Conservation (phyloP, 2,113 vertebrate genomes). For the Nesoenas mayeri region DNA sequence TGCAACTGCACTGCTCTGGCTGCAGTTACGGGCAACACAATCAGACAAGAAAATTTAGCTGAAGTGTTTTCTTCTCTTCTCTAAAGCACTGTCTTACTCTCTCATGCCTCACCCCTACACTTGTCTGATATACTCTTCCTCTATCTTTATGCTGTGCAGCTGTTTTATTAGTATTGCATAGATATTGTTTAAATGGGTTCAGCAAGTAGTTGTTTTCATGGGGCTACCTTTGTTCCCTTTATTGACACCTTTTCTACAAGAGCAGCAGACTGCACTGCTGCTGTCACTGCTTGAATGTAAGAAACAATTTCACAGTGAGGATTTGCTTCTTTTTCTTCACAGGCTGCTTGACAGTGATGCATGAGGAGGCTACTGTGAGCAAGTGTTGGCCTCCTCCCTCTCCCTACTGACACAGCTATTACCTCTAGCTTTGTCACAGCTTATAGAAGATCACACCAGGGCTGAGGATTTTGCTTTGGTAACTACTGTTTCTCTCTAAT, state of each 20-base stretch:
- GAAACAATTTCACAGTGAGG: constrained; percentile 44
- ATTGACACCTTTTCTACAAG: neutral
- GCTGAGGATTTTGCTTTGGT: neutral
- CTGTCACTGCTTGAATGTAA: neutral
- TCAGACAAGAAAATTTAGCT: neutral
- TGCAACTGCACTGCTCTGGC: neutral
- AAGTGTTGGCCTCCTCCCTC: constrained; percentile 8
- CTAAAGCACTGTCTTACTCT: neutral
- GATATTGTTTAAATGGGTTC: constrained; percentile 22
- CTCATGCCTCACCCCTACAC: neutral
- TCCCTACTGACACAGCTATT: constrained; percentile 34
- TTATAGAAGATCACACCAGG: constrained; percentile 1
- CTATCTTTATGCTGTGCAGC: neutral
- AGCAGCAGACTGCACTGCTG: constrained; percentile 28
- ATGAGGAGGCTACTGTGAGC: constrained; percentile 26
- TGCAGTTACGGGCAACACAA: neutral
- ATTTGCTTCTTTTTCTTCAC: constrained; percentile 28
- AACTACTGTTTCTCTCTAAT: neutral
- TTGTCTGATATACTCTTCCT: neutral
- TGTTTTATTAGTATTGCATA: neutral
- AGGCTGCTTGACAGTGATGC: constrained; percentile 41
- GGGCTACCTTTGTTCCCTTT: neutral
- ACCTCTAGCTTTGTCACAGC: constrained; percentile 4
- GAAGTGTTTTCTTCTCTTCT: neutral
- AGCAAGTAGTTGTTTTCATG: neutral